A percentile compares a stretch with the other conserved stretches of the same genome.
These are phyloP conservation scores for Eidolon helvum DNA, from an alignment of 2,113 vertebrate species.

Conservation along the genomic window DNA sequence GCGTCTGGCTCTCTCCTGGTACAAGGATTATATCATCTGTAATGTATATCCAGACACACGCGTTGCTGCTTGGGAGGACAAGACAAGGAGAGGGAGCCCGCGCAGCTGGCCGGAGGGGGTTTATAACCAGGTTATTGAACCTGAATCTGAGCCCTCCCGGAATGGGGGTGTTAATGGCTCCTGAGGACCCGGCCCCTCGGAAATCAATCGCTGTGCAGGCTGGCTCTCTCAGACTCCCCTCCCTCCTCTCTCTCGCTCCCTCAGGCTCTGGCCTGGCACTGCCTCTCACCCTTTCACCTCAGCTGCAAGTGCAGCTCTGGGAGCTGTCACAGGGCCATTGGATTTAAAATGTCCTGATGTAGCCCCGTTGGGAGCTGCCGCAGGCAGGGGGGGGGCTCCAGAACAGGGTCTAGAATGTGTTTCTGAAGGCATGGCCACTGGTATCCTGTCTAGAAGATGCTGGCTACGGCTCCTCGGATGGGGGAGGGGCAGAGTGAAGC, in stretches of 20 bases:
- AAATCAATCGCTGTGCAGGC: neutral
- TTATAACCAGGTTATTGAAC: conserved; percentile 27
- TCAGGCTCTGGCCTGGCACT: neutral
- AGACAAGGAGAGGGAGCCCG: neutral
- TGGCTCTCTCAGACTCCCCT: neutral
- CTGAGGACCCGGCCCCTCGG: neutral
- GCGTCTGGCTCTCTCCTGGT: neutral
- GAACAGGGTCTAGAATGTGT: neutral
- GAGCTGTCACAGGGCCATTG: neutral
- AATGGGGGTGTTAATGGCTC: neutral
- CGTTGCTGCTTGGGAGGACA: neutral
- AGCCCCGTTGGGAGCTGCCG: neutral
- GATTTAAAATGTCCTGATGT: neutral
- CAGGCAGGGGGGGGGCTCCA: neutral
- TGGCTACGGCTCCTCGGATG: neutral
- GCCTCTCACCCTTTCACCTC: neutral
- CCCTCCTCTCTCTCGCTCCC: neutral
- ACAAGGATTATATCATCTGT: conserved; percentile 36
- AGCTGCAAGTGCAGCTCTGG: neutral
- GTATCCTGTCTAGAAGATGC: neutral
- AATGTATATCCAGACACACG: neutral
- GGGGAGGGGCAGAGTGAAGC: neutral
- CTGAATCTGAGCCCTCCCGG: conserved; percentile 1
- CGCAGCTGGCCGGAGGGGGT: neutral
- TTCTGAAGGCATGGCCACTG: neutral